A percentile compares a stretch with the other conserved stretches of the same genome.
phyloP scores from a whole-genome alignment of 1,140 invertebrate genomes.

The Luehdorfia chinensis region DNA sequence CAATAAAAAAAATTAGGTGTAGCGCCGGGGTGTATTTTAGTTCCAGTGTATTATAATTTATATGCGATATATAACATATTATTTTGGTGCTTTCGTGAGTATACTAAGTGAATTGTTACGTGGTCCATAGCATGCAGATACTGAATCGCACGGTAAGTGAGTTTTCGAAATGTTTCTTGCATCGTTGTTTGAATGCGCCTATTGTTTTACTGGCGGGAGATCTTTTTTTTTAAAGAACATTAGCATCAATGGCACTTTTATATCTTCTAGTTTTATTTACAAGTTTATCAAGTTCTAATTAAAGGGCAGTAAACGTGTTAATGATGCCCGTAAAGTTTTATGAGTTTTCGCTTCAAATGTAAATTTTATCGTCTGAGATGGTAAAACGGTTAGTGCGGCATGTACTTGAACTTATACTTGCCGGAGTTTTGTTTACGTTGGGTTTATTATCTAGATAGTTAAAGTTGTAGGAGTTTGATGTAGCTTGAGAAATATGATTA shows the following conservation, averaged over 20 bases:
- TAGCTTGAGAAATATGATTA: background rate
- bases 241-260: conserved; percentile 50
- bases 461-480: conserved; percentile 13
- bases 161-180: conserved; percentile 54
- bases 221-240: conserved; percentile 54
- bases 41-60: conserved; percentile 43
- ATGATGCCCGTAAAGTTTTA: conserved; percentile 51
- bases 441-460: conserved; percentile 30
- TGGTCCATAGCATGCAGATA: conserved; percentile 49
- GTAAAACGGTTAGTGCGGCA: conserved; percentile 32
- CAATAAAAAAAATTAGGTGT: conserved; percentile 49
- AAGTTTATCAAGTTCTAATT: conserved; percentile 65
- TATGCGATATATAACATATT: conserved; percentile 23
- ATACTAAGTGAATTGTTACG: conserved; percentile 49
- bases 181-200: conserved; percentile 52
- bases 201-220: conserved; percentile 49
- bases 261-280: conserved; percentile 52
- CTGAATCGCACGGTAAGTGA: conserved; percentile 62
- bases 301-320: conserved; percentile 52
- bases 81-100: conserved; percentile 34
- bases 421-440: conserved; percentile 34
- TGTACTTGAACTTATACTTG: conserved; percentile 49
- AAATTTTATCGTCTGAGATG: conserved; percentile 48
- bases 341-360: conserved; percentile 55
- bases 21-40: conserved; percentile 46